Evolutionary conservation across 2,113 vertebrate species (phyloP).

Genomic region (Anhinga anhinga): DNA sequence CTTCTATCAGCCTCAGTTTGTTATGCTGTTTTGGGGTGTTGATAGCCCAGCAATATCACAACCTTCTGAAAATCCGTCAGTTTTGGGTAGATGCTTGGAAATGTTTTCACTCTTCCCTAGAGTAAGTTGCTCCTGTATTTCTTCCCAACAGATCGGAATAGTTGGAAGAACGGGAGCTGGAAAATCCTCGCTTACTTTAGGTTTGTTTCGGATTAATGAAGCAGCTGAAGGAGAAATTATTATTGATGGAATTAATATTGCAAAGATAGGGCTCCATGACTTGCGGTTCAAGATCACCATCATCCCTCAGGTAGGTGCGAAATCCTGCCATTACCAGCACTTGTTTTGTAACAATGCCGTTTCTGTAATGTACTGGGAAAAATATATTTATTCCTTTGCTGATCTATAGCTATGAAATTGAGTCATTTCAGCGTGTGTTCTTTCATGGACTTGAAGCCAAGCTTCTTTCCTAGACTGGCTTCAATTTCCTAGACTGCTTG

Average conservation of each 20-base stretch:
- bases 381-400: background rate
- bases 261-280: conserved; percentile 89
- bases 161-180: conserved; percentile 95
- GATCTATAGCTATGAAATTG: background rate
- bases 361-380: background rate
- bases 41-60: background rate
- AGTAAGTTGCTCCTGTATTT: background rate
- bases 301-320: conserved; percentile 87
- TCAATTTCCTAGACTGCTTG: background rate
- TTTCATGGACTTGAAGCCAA: background rate
- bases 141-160: conserved; percentile 85
- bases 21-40: background rate
- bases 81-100: background rate
- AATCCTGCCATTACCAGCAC: background rate
- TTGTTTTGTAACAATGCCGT: background rate
- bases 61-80: rapidly evolving
- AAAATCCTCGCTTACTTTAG: conserved; percentile 92
- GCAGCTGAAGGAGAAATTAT: conserved; percentile 84
- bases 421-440: background rate
- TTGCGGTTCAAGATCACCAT: conserved; percentile 93
- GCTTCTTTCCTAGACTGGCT: background rate
- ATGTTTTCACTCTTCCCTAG: background rate
- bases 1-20: background rate
- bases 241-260: conserved; percentile 89
- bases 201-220: conserved; percentile 94